Conservation (phyloP, 1,140 invertebrate species). For the Sarcophaga peregrina region DNA sequence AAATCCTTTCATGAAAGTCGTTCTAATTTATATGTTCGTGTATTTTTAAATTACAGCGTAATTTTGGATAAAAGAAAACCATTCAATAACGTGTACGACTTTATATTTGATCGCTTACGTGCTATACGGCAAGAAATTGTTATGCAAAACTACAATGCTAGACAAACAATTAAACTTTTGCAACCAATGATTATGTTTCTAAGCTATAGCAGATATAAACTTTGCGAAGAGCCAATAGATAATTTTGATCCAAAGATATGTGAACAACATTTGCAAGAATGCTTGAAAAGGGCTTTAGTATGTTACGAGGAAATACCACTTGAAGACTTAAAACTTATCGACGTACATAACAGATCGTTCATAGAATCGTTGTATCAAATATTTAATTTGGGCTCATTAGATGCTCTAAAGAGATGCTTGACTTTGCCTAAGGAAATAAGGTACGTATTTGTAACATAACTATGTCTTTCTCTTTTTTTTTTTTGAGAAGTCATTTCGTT, state of each 20-base stretch:
- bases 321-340: slow-evolving; percentile 36
- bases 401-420: slow-evolving; percentile 67
- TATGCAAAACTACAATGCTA: slow-evolving; percentile 73
- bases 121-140: slow-evolving; percentile 80
- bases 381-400: slow-evolving; percentile 68
- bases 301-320: slow-evolving; percentile 69
- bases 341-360: slow-evolving; percentile 50
- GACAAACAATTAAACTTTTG: slow-evolving; percentile 70
- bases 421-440: slow-evolving; percentile 50
- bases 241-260: slow-evolving; percentile 73
- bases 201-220: slow-evolving; percentile 74
- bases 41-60: slow-evolving; percentile 67
- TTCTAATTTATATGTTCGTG: background rate
- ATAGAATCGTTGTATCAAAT: slow-evolving; percentile 71
- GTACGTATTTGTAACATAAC: slow-evolving; percentile 20
- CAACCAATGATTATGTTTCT: slow-evolving; percentile 77
- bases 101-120: slow-evolving; percentile 79
- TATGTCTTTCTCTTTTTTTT: background rate
- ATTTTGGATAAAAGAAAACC: slow-evolving; percentile 67
- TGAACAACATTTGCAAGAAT: slow-evolving; percentile 72
- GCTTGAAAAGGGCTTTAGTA: slow-evolving; percentile 69
- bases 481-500: background rate
- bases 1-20: too few relatives aligned
- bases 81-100: slow-evolving; percentile 76
- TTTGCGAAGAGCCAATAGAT: slow-evolving; percentile 67